Conservation (phyloP, 1,140 invertebrate genomes). For the Drosophila seguyi region DNA sequence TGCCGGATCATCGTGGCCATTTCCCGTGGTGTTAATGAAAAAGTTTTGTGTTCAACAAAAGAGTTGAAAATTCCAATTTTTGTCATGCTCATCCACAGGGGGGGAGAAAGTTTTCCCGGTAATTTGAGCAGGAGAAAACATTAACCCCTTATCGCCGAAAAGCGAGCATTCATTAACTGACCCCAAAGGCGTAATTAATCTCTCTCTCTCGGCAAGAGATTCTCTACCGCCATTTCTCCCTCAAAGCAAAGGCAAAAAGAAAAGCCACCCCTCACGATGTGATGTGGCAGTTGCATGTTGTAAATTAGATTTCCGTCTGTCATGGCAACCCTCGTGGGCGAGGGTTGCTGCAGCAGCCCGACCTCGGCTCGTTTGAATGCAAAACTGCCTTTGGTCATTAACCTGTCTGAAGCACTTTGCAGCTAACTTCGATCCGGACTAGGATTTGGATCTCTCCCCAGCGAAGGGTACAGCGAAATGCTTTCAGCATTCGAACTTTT, state of each 20-base stretch:
- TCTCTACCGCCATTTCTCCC: neutral
- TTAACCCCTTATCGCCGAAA: slow-evolving; percentile 76
- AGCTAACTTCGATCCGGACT: slow-evolving; percentile 31
- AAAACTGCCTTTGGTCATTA: slow-evolving; percentile 81
- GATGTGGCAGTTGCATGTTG: slow-evolving; percentile 71
- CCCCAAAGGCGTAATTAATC: slow-evolving; percentile 74
- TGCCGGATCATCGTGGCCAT: slow-evolving; percentile 53
- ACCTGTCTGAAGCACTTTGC: slow-evolving; percentile 79
- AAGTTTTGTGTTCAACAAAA: slow-evolving; percentile 55
- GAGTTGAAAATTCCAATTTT: slow-evolving; percentile 59
- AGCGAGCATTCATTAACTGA: slow-evolving; percentile 73
- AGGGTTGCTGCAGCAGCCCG: slow-evolving; percentile 46
- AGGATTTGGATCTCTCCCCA: slow-evolving; percentile 13
- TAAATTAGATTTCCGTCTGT: slow-evolving; percentile 80
- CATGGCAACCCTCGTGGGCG: slow-evolving; percentile 68
- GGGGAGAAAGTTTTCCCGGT: slow-evolving; percentile 46
- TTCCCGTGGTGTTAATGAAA: slow-evolving; percentile 59
- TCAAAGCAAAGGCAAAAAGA: neutral
- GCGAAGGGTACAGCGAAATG: slow-evolving; percentile 62
- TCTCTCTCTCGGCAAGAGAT: slow-evolving; percentile 21
- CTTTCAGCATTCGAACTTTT: slow-evolving; percentile 63
- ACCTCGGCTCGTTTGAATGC: slow-evolving; percentile 68
- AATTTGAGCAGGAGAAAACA: slow-evolving; percentile 67
- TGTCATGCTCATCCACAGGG: slow-evolving; percentile 63
- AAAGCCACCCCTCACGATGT: slow-evolving; percentile 45